Evolutionary conservation across 2,113 vertebrate genomes (phyloP).

Genomic region (Alaudala cheleensis): DNA sequence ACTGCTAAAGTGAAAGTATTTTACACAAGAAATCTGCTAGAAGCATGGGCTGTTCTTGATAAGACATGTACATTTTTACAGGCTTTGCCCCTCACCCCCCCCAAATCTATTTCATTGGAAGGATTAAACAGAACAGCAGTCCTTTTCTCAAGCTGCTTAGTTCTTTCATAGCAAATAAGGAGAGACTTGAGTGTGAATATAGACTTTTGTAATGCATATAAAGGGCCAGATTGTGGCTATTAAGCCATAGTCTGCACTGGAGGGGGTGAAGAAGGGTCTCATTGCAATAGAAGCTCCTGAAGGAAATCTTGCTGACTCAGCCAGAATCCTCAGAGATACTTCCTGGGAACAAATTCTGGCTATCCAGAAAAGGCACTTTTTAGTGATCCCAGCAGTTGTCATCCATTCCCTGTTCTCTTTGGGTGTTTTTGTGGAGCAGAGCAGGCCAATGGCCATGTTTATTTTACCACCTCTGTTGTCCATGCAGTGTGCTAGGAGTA

Average conservation of each 20-base stretch:
- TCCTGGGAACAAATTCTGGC: conserved; percentile 7
- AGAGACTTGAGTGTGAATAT: conserved; percentile 69
- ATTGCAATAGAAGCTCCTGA: conserved; percentile 49
- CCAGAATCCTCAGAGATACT: conserved; percentile 25
- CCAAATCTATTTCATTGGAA: conserved; percentile 39
- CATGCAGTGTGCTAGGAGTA: neutral
- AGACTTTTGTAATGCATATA: conserved; percentile 73
- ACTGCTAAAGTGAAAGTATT: neutral
- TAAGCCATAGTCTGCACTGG: conserved; percentile 67
- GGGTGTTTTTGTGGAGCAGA: neutral
- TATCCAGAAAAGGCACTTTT: neutral
- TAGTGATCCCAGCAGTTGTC: neutral
- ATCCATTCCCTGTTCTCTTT: neutral
- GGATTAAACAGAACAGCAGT: conserved; percentile 68
- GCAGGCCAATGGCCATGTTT: neutral
- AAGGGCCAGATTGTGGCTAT: conserved; percentile 71
- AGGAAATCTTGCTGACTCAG: conserved; percentile 69
- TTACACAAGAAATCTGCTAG: neutral
- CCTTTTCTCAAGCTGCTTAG: conserved; percentile 70
- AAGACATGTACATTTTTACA: conserved; percentile 42
- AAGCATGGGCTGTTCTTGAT: neutral
- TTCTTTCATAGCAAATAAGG: conserved; percentile 68
- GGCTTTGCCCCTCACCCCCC: neutral
- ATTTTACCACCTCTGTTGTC: neutral
- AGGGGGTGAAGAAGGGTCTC: conserved; percentile 64